These are phyloP conservation scores for Papilio machaon DNA, from an alignment of 1,140 invertebrate species.

Conservation along the genomic window DNA sequence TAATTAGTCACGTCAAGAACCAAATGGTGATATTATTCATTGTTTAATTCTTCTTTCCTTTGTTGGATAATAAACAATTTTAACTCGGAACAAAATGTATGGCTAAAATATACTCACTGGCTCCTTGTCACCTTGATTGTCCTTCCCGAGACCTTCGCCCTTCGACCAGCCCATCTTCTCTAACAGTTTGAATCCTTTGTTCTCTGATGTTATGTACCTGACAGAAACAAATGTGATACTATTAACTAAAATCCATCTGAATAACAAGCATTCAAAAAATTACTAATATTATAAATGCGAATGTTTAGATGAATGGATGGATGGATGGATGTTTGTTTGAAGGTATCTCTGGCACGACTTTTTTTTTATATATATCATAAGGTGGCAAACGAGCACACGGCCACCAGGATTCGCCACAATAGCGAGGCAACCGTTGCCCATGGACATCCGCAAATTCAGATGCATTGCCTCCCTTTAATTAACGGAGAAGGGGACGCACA, in stretches of 20 bases:
- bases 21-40: constrained; percentile 63
- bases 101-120: constrained; percentile 84
- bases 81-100: constrained; percentile 22
- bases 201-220: constrained; percentile 89
- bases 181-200: constrained; percentile 94
- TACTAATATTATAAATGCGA: too few species aligned
- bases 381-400: too few species aligned
- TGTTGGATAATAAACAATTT: constrained; percentile 50
- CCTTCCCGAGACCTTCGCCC: constrained; percentile 92
- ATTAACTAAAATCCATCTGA: neutral
- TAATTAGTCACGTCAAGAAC: constrained; percentile 69
- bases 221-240: constrained; percentile 31
- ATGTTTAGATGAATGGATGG: too few species aligned
- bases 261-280: too few species aligned
- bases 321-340: too few species aligned
- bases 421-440: too few species aligned
- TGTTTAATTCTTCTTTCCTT: constrained; percentile 50
- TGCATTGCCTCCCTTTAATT: too few species aligned
- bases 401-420: too few species aligned
- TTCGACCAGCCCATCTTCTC: constrained; percentile 97
- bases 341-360: too few species aligned
- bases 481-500: too few species aligned
- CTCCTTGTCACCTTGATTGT: constrained; percentile 86
- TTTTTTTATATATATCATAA: too few species aligned
- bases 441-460: too few species aligned